phyloP scores from a whole-genome alignment of 2,888 invertebrate genomes.

The Yponomeuta cagnagella region DNA sequence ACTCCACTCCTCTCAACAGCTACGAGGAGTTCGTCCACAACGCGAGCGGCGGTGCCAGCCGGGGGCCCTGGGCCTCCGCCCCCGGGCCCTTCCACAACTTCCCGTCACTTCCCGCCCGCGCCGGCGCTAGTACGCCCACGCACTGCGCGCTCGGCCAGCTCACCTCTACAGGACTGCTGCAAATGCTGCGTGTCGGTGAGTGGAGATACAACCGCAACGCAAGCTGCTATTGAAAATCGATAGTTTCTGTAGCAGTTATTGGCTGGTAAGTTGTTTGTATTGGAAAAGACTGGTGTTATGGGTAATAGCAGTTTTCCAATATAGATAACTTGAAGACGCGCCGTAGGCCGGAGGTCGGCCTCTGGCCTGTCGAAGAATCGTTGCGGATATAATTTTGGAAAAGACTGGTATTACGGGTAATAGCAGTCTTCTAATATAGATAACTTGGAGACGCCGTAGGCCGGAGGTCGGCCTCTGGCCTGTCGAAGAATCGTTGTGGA shows the following conservation, averaged over 20 bases:
- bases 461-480: too few relatives aligned
- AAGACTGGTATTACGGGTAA: too few relatives aligned
- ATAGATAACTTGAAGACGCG: too few relatives aligned
- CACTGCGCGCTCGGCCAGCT: slow-evolving; percentile 91
- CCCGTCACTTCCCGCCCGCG: slow-evolving; percentile 80
- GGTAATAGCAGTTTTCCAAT: too few relatives aligned
- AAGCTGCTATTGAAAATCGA: neutral
- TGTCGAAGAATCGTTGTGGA: too few relatives aligned
- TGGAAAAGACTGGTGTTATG: too few relatives aligned
- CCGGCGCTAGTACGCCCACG: slow-evolving; percentile 46
- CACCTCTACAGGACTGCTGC: slow-evolving; percentile 87
- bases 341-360: too few relatives aligned
- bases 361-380: too few relatives aligned
- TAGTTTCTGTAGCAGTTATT: neutral
- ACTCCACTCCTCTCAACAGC: slow-evolving; percentile 34
- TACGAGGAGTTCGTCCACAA: slow-evolving; percentile 74
- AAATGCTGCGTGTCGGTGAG: slow-evolving; percentile 87
- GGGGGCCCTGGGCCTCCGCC: slow-evolving; percentile 83
- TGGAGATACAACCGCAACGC: neutral
- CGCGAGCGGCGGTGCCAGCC: slow-evolving; percentile 69
- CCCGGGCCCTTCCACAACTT: slow-evolving; percentile 90
- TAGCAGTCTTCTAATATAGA: too few relatives aligned
- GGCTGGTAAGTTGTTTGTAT: neutral
- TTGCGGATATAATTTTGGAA: too few relatives aligned
- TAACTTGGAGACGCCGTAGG: too few relatives aligned